Base-by-base conservation (phyloP, 2,888 invertebrate species). In the Elgonia sp. region DNA sequence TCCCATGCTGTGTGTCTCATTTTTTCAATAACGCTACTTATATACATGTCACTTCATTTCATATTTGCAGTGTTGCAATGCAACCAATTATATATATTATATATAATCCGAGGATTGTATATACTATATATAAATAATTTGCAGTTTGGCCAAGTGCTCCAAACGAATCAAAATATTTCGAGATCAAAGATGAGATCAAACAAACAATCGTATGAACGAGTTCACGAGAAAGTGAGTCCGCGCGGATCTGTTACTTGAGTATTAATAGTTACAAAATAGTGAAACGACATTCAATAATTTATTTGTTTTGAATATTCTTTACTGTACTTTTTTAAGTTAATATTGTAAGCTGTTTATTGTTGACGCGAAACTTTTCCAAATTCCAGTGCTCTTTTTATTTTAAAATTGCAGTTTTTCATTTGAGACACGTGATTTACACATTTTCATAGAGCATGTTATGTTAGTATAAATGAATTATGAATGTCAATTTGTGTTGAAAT, bases 1-100 rank as follows among this genome's bases (percentile, higher is more conserved):
- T 90, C 83, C 88, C 89, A 84, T 87, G 89, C 90, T 91, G 90
- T 90, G 90, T 87, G 90, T 89, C 88, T 91, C 89, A 89, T 89
- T 89, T 89, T 89, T 89, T 89, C 73, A 90, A 90, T 90, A 91
- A 91, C 90, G 89, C 90, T 85, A 89, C 89, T 77, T 40, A 72
- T 69, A 69, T 63, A 81, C 63, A 50, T 62, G 72, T 40, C 70
- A 81, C 60, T 75, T 83, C 77, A 83, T 73, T 67, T 67, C 37
- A 55, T 50, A 70, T 63, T 70, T 75, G 29, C 70, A 62, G 57
- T 55, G 76, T 70, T n/a, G 37, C 57, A 39, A 77, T 5, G 39
- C 29, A 29, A 29, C 29, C 37, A 77, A 40, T 40, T 60, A 60
- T 73, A 42, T 81, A 72, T 73, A 73, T 10, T 63, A 82, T 82